Base-by-base conservation (phyloP, 2,888 invertebrate genomes). In the Apoda limacodes region DNA sequence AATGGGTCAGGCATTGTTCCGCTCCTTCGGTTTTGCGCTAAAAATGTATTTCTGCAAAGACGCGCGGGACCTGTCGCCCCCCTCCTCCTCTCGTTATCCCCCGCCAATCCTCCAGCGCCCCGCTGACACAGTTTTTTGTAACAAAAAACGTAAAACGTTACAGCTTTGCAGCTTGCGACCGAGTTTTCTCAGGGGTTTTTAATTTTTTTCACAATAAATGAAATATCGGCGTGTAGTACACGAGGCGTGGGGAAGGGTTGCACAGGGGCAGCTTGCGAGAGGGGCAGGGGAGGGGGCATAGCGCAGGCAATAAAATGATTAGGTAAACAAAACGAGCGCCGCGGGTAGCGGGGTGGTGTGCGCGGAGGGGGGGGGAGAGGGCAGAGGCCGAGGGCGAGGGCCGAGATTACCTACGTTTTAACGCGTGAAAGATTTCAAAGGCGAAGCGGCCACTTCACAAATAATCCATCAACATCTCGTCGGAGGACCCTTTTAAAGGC, bases 361-460 rank as follows among this genome's bases (percentile, higher is more conserved):
- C 29, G 39, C 34, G 39, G 36, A 33, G 38, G 39, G 33, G 36
- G 37, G 39, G 36, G 34, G 30, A 31, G 42, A 33, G 30, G 37
- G 41, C n/a, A n/a, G n/a, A n/a, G 42, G 40, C 30, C 34, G 49
- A 29, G 45, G 52, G 45, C 35, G 53, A 43, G 57, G 48, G 60
- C 53, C 54, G 62, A 67, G 74, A 75, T 71, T 74, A 70, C 74
- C 76, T 76, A 67, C 78, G 63, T 76, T 78, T 78, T 78, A 76
- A 74, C 78, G 78, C 76, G 69, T 66, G 71, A 76, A 69, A 71
- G 71, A 67, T 72, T 76, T 76, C 67, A 75, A 75, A 76, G 74
- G 71, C 66, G 59, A 46, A 40, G 50, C 57, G 62, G 70, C 67
- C 75, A 72, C 78, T 75, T 74, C 74, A 72, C 75, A 70, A 74